These are phyloP conservation scores for Sphecodes monilicornis DNA, from an alignment of 2,888 invertebrate genomes.

Conservation along the genomic window DNA sequence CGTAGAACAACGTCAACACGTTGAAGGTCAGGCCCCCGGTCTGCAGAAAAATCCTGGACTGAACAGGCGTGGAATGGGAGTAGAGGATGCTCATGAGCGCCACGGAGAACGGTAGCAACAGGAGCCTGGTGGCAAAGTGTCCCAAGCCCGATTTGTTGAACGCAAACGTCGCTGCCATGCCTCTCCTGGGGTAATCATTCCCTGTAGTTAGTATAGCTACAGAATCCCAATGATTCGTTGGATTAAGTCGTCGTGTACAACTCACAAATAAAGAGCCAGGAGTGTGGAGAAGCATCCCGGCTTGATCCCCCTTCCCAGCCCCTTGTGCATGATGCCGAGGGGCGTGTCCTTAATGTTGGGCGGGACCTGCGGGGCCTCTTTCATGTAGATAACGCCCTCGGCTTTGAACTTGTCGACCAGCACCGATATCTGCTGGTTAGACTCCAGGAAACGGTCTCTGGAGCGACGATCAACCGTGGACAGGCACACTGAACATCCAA, in stretches of 20 bases:
- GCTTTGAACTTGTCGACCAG: constrained; percentile 96
- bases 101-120: constrained; percentile 89
- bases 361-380: constrained; percentile 84
- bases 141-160: constrained; percentile 91
- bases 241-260: constrained; percentile 11
- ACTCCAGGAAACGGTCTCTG: constrained; percentile 96
- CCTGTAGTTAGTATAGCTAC: background rate
- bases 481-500: constrained; percentile 87
- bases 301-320: constrained; percentile 80
- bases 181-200: constrained; percentile 87
- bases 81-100: constrained; percentile 80
- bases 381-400: constrained; percentile 92
- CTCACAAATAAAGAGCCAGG: constrained; percentile 80
- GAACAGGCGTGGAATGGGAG: constrained; percentile 79
- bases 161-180: constrained; percentile 91
- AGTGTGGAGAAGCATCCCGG: constrained; percentile 82
- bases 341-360: constrained; percentile 81
- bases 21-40: constrained; percentile 87
- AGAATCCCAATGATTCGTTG: background rate
- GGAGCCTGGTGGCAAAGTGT: constrained; percentile 90
- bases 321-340: constrained; percentile 79
- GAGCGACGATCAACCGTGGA: constrained; percentile 93
- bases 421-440: constrained; percentile 96
- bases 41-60: constrained; percentile 81
- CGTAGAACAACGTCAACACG: constrained; percentile 92